Conservation (phyloP, 2,888 invertebrate genomes). For the Corythucha ciliata region DNA sequence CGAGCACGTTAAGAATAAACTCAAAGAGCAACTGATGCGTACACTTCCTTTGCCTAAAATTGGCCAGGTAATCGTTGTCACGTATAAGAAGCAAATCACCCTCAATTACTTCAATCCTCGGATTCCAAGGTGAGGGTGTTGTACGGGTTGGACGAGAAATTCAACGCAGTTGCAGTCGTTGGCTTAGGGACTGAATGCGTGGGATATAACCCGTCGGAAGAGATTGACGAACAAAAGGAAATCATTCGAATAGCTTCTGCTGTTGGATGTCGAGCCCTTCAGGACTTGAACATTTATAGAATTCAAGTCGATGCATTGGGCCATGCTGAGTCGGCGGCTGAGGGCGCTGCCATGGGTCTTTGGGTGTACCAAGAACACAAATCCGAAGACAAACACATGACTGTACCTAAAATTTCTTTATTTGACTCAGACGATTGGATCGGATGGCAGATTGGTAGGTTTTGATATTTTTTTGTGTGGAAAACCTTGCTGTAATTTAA, state of each 20-base stretch:
- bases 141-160: constrained; percentile 54
- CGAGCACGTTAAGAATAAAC: constrained; percentile 26
- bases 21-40: constrained; percentile 27
- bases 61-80: constrained; percentile 43
- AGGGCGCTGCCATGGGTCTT: constrained; percentile 59
- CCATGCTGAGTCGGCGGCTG: constrained; percentile 68
- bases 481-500: no score
- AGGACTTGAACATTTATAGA: constrained; percentile 49
- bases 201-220: constrained; percentile 57
- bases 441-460: constrained; percentile 56
- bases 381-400: constrained; percentile 45
- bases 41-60: constrained; percentile 46
- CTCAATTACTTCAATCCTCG: no score
- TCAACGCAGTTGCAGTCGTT: constrained; percentile 58
- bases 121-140: constrained; percentile 52
- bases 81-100: no score
- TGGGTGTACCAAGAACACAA: constrained; percentile 64
- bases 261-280: constrained; percentile 50
- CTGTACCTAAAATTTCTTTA: constrained; percentile 46
- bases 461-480: not conserved
- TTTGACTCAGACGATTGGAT: constrained; percentile 54
- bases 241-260: constrained; percentile 61
- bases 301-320: constrained; percentile 57
- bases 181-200: constrained; percentile 62
- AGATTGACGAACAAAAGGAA: constrained; percentile 64